Conservation (phyloP, 2,113 vertebrate species). For the Thermophis baileyi region DNA sequence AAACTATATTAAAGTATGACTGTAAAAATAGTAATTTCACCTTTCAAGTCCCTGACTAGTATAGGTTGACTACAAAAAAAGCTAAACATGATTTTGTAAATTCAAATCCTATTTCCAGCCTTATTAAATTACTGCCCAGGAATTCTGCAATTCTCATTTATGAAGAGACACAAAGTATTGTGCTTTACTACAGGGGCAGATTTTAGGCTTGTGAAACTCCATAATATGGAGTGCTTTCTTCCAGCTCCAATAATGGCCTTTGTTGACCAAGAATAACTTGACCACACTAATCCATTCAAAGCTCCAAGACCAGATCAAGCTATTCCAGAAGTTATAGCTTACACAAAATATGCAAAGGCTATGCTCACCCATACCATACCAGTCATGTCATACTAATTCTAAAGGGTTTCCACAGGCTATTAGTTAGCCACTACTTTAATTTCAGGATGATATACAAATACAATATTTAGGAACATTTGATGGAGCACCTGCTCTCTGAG, state of each 20-base stretch:
- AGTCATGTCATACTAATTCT: neutral
- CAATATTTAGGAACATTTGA: neutral
- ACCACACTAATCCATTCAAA: neutral
- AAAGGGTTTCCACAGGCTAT: neutral
- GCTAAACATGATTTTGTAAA: neutral
- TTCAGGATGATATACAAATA: neutral
- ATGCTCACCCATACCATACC: neutral
- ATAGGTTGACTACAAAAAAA: neutral
- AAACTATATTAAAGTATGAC: neutral
- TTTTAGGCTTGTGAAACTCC: neutral
- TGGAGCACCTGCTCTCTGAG: neutral
- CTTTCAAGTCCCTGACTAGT: neutral
- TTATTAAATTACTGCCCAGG: neutral
- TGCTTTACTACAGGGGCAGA: no score
- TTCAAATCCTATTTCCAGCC: neutral
- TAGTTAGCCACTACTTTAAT: neutral
- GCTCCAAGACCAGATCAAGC: neutral
- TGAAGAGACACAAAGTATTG: neutral
- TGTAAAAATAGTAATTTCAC: neutral
- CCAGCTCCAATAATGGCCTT: neutral
- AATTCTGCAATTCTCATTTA: neutral
- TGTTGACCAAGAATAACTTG: neutral
- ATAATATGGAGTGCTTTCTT: neutral
- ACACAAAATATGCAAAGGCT: neutral
- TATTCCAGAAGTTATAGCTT: neutral